Evolutionary conservation across 2,113 vertebrate species (phyloP), one percentile per base, ranked within the genome.

Genomic region (Heterocephalus glaber): DNA sequence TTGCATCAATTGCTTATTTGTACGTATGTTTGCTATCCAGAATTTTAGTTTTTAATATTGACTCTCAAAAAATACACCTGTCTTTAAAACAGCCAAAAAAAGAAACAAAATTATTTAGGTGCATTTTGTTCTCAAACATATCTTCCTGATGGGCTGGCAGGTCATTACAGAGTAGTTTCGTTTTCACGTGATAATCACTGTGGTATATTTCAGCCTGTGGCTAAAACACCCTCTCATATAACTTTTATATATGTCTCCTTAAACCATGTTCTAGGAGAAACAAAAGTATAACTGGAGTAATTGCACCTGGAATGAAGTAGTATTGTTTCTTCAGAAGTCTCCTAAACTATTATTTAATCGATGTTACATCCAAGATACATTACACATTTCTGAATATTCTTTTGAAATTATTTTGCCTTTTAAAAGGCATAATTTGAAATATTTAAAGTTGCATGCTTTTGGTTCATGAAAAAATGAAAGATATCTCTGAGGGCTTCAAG

Each of bases 291-390:
- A 61, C 17, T 65, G 28, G 26, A 80, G 58, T 66, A 92, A 88
- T 44, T 70, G 66, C 68, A 79, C 61, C 17, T 72, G 7, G 24
- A 72, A 85, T 54, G 13, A 61, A 66, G 11, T 22, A 56, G 3
- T 65, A 56, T n/a, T 79, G 65, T 60, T 86, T 90, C 1, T 86
- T 96, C 74, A 33, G 28, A 65, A 38, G 7, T 74, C 5, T 7
- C 13, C 52, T 68, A 83, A 81, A 79, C 35, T 87, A 22, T 84
- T 65, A 35, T 41, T 81, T 85, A 35, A 41, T 70, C 28, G 72
- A 63, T 82, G 77, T 35, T 80, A 86, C 94, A 86, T 79, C 8
- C 4, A 84, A 96, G 66, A 68, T 81, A 74, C 49, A 76, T 54
- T 68, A 82, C 2, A 10, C 44, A 63, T 79, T 81, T 80, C 70